Base-by-base conservation (phyloP, 2,888 invertebrate species). In the Clunio marinus region DNA sequence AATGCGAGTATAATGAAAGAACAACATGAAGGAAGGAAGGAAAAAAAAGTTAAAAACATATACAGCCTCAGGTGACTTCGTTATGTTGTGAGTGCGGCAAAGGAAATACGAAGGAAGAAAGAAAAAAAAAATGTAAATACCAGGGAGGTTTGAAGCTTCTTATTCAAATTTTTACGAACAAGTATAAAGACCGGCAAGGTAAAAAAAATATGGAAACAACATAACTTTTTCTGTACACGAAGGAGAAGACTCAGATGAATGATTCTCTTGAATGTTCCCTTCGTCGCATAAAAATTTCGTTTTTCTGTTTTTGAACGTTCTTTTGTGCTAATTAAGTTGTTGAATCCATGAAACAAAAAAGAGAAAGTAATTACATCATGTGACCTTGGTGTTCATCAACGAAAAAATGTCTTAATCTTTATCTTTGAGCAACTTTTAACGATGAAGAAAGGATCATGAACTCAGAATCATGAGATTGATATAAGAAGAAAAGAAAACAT, bases 1-100 rank as follows among this genome's bases (percentile, higher is more conserved):
- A 60, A 60, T 60, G 41, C 24, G 60, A 41, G 37, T 5, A 27
- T 60, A 60, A 60, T 60, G 60, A 60, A 60, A 60, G 60, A 60
- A 60, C 41, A 60, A 60, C 60, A 60, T 60, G 60, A 60, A 58
- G 22, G 32, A n/a, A 45, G 4, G n/a, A 5, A 45, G n/a, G n/a
- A 45, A 45, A 45, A 45, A 45, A 10, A 45, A 15, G n/a, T 10
- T 3, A 15, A 24, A 51, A 57, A 57, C 13, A 13, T 10, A 24
- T 24, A 27, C 57, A 57, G 57, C 57, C 57, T 24, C 57, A 57
- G 57, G 57, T 57, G 57, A 57, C 25, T 57, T 15, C 13, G 51
- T 41, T 41, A 7, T 41, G n/a, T 17, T 51, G 51, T 17, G 17
- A n/a, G 20, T 8, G 51, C 10, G 41, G 41, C 3, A n/a, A 15